Evolutionary conservation across 2,113 vertebrate species (phyloP), one percentile per base, ranked within the genome.

Genomic region (Sclerurus mexicanus): DNA sequence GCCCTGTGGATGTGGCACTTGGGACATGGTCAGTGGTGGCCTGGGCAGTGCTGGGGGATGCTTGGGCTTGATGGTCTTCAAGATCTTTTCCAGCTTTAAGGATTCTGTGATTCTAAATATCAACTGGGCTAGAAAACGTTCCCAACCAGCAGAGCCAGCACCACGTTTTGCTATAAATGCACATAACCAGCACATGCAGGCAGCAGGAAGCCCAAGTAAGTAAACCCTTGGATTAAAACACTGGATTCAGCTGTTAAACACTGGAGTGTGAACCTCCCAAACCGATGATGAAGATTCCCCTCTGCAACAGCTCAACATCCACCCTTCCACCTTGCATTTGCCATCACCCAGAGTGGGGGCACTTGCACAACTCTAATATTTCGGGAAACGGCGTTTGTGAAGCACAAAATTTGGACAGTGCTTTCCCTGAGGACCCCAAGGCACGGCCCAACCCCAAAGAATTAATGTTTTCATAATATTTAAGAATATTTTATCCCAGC

Each of bases 101-200:
- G 37, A 74, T 28, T n/a, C 52, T 39, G 15, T 6, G 10, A 37
- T 14, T 67, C 23, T 17, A 21, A 67, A 12, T 2, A 62, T 5
- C 44, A 69, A 0, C 53, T 33, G 66, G 15, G 55, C 20, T 31
- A 31, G 25, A 1, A 39, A 46, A 9, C 3, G 42, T 2, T 59
- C 35, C 10, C 2, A 21, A 14, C 16, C 50, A 72, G 73, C 42
- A 87, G 37, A 10, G 31, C 17, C 28, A 52, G 24, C 64, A 24
- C 31, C 49, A 28, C 0, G 0, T 24, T 25, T 17, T 19, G 25
- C 39, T 28, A 1, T 2, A 12, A 2, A 19, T 1, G 33, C 50
- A 30, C 46, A 24, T 1, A 20, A 9, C 4, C 76, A 56, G 71
- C 10, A 30, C 1, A 15, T 1, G 6, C 15, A 4, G 1, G 21